These are phyloP conservation scores for Numida meleagris DNA, from an alignment of 2,113 vertebrate genomes.

Conservation along the genomic window DNA sequence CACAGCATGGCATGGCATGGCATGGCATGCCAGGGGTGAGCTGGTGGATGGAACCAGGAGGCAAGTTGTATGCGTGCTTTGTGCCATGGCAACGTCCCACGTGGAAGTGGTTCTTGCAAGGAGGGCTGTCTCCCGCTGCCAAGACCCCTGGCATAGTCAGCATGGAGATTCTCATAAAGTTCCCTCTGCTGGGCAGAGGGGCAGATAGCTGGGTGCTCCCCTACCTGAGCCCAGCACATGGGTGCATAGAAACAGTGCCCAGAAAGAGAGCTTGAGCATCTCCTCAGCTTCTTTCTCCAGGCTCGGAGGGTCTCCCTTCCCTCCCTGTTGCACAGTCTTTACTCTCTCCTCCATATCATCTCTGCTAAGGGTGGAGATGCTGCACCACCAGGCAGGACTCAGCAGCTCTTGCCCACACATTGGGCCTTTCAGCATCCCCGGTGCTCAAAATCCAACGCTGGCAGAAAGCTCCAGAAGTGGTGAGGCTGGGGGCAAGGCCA, in stretches of 20 bases:
- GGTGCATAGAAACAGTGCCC: background rate
- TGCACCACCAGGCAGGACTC: background rate
- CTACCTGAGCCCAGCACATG: background rate
- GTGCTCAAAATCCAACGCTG: background rate
- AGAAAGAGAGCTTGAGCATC: background rate
- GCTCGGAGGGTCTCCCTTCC: background rate
- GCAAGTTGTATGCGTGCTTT: background rate
- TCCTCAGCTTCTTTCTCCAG: background rate
- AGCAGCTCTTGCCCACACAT: background rate
- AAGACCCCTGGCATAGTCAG: rapidly evolving
- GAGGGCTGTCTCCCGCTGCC: background rate
- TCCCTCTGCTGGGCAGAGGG: background rate
- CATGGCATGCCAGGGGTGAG: slow-evolving; percentile 7
- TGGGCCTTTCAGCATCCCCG: background rate
- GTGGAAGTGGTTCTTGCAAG: background rate
- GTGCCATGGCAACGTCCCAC: background rate
- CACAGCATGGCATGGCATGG: no score
- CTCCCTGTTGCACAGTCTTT: background rate
- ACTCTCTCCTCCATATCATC: background rate
- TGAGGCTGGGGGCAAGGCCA: background rate
- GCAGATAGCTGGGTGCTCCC: background rate
- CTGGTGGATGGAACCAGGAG: background rate
- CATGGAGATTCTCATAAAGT: background rate
- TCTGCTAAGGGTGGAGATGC: background rate
- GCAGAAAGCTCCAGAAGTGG: background rate